A percentile compares a stretch with the other conserved stretches of the same genome.
These are phyloP conservation scores for Tonatia bakeri DNA, from an alignment of 2,113 vertebrate species.

Conservation along the genomic window DNA sequence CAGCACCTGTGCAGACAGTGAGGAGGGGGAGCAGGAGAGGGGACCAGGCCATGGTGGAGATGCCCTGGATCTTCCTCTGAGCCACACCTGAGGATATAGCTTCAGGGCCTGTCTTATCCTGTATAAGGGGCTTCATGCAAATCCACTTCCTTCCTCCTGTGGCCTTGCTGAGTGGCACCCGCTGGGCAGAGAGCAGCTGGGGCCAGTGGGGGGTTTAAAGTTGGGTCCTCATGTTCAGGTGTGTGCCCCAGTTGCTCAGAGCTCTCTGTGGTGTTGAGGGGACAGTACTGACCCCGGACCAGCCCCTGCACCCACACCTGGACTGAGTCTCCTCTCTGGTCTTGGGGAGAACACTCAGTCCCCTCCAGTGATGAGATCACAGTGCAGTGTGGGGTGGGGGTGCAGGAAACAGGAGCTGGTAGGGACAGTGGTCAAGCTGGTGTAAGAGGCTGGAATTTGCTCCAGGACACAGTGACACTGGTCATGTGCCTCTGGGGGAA, in stretches of 20 bases:
- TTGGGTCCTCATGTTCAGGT: too few relatives aligned
- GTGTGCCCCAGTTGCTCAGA: too few relatives aligned
- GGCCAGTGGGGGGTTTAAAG: too few relatives aligned
- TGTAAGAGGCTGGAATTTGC: background rate
- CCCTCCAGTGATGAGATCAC: too few relatives aligned
- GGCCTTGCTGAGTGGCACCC: too few relatives aligned
- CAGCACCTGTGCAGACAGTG: background rate
- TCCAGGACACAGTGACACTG: background rate
- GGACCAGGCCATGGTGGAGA: rapidly evolving
- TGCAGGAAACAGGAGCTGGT: background rate
- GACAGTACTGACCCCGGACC: too few relatives aligned
- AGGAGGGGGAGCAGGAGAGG: background rate
- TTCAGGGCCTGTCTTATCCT: background rate
- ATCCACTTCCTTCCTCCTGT: too few relatives aligned
- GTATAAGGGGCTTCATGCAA: background rate
- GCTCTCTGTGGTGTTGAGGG: too few relatives aligned
- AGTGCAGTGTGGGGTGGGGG: background rate
- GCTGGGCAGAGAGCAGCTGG: too few relatives aligned
- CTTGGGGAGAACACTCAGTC: too few relatives aligned
- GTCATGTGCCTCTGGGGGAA: background rate
- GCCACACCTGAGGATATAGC: background rate
- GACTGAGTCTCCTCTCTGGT: too few relatives aligned
- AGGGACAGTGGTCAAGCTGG: background rate
- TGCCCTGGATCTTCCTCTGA: background rate
- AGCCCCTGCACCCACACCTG: too few relatives aligned